Evolutionary conservation across 1,140 invertebrate species (phyloP).

Genomic region (Phymorhynchus buccinoides): DNA sequence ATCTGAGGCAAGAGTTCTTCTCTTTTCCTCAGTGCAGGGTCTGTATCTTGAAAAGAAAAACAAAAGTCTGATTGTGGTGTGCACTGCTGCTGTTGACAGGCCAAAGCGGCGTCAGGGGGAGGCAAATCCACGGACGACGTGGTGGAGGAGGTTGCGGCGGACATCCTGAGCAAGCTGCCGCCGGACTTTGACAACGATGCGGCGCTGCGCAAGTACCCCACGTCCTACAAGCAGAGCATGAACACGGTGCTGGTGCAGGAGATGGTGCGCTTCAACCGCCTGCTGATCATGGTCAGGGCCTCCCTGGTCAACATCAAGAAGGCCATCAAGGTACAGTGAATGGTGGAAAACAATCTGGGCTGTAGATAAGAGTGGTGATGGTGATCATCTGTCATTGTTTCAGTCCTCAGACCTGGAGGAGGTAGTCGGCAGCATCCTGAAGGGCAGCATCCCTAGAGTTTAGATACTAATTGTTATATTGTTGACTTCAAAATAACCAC

Average conservation of each 20-base stretch:
- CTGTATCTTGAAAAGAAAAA: too few relatives aligned
- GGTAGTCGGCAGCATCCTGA: constrained; percentile 86
- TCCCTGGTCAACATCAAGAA: constrained; percentile 84
- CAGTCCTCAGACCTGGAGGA: constrained; percentile 90
- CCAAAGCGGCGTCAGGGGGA: constrained; percentile 70
- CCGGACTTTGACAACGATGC: constrained; percentile 81
- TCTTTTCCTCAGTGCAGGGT: too few relatives aligned
- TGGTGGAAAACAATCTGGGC: too few relatives aligned
- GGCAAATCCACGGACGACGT: constrained; percentile 79
- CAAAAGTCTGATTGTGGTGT: too few relatives aligned
- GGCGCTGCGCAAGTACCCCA: constrained; percentile 81
- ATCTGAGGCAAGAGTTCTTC: too few relatives aligned
- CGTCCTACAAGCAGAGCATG: constrained; percentile 88
- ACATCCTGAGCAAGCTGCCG: constrained; percentile 83
- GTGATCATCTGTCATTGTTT: too few relatives aligned
- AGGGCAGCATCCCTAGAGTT: constrained; percentile 83
- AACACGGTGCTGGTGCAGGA: constrained; percentile 95
- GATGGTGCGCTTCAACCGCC: constrained; percentile 88
- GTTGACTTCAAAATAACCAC: too few relatives aligned
- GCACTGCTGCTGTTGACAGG: constrained; percentile 52
- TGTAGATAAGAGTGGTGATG: too few relatives aligned
- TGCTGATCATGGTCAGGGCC: constrained; percentile 81
- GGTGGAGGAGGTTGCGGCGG: constrained; percentile 78
- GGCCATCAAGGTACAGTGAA: constrained; percentile 87
- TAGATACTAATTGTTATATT: too few relatives aligned